Percentiles rank a stretch among this genome's conserved stretches.
These are phyloP conservation scores for Myanophis thanlyinensis DNA, from an alignment of 2,113 vertebrate genomes.

Conservation along the genomic window DNA sequence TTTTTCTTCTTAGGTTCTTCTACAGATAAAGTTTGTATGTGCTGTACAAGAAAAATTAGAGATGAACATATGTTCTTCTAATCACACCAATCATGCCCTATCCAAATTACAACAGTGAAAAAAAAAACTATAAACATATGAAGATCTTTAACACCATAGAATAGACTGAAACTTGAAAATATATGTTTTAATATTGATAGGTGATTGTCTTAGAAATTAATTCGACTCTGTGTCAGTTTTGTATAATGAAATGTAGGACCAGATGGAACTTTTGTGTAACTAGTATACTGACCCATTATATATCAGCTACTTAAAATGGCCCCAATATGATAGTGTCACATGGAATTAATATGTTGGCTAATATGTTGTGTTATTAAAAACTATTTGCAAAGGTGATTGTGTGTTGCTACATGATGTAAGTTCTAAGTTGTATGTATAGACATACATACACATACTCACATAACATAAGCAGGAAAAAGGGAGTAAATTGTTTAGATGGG, in stretches of 20 bases:
- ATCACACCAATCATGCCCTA: background rate
- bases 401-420: background rate
- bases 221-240: background rate
- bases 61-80: background rate
- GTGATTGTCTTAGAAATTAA: background rate
- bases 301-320: background rate
- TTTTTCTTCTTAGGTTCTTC: too few species aligned
- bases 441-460: background rate
- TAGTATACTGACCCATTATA: too few species aligned
- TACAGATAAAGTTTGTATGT: too few species aligned
- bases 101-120: background rate
- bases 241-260: background rate
- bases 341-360: background rate
- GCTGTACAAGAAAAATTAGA: too few species aligned
- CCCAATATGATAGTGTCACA: background rate
- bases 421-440: too few species aligned
- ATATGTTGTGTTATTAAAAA: background rate
- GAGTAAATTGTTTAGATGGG: background rate
- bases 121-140: background rate
- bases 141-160: background rate
- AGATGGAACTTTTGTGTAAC: too few species aligned
- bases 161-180: background rate
- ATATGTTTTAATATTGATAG: background rate
- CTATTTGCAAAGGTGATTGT: background rate
- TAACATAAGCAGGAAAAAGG: slow-evolving; percentile 25